Conservation (phyloP, 2,797 vertebrate species). For the Microcaecilia unicolor region DNA sequence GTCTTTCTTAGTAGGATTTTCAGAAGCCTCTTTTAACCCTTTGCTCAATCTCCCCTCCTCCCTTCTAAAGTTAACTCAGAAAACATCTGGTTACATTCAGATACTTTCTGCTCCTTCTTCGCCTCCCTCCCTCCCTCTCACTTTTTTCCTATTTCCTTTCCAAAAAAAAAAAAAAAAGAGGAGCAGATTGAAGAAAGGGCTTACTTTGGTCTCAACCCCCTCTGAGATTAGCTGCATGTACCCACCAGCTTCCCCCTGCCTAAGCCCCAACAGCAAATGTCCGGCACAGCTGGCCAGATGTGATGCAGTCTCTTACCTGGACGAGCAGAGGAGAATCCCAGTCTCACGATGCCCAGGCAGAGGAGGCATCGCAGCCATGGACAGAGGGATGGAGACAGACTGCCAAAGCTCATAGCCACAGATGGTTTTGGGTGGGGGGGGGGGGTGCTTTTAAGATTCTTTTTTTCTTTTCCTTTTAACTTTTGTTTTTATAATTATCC, state of each 20-base stretch:
- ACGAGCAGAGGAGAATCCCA: constrained; percentile 7
- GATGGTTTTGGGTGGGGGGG: neutral
- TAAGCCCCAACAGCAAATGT: constrained; percentile 18
- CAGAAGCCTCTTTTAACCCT: neutral
- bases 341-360: constrained; percentile 26
- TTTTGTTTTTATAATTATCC: neutral
- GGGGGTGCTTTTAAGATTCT: too few relatives aligned
- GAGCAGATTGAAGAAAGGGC: constrained; percentile 17
- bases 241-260: neutral
- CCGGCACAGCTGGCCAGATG: constrained; percentile 25
- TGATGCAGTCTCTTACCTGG: neutral
- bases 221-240: constrained; percentile 2
- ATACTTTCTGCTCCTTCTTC: neutral
- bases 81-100: constrained; percentile 41
- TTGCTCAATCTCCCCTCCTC: constrained; percentile 1
- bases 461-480: neutral
- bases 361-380: constrained; percentile 19
- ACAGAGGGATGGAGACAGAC: too few relatives aligned
- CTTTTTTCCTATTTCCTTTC: neutral
- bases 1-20: neutral
- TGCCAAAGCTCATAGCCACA: neutral
- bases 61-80: constrained; percentile 9
- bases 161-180: neutral
- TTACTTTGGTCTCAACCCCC: constrained; percentile 24
- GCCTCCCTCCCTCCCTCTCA: neutral